Evolutionary conservation across 2,888 invertebrate species (phyloP), one percentile per base, ranked within the genome.

Genomic region (Amblyjoppa fuscipennis): DNA sequence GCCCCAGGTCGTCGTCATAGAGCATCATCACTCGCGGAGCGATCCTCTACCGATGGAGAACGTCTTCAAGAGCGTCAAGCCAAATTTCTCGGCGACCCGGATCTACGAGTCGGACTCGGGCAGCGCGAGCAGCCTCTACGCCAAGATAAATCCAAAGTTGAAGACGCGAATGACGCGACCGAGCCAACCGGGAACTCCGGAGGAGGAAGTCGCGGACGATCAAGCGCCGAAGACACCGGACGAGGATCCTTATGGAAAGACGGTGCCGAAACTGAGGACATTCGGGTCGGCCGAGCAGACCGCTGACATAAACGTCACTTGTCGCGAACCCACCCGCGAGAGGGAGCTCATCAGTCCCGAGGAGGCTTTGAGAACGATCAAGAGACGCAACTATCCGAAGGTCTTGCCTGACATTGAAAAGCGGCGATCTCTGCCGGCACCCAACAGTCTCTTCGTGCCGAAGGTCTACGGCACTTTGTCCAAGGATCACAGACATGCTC

Each of bases 341-440:
- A 87, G 93, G 80, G 90, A 93, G 16, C 94, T 94, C 16, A 92
- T 96, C 61, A 96, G 96, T 7, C 95, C 96, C 0, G 97, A 96
- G 90, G 97, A 97, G 92, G 96, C 97, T 0, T 92, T 98, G 75
- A 94, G 96, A 85, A 96, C 96, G 49, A 97, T 98, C 64, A 96
- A 97, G 93, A 95, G 97, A 82, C 95, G 97, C 89, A 98, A 98
- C 92, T 98, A 96, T 91, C 98, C 98, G 0, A 98, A 98, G 95
- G 98, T 98, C 1, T 93, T 98, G 49, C 98, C 98, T n/a, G 97
- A 97, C 93, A 96, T 97, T 89, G 93, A 94, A 85, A 94, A 93
- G 83, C 88, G 94, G 41, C 90, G 93, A 3, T 94, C 94, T 0
- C 87, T 94, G 3, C 94, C 94, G 3, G 92, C 90, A 0, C 93